These are phyloP conservation scores for Amazona ochrocephala DNA, from an alignment of 2,797 vertebrate genomes.

Conservation along the genomic window DNA sequence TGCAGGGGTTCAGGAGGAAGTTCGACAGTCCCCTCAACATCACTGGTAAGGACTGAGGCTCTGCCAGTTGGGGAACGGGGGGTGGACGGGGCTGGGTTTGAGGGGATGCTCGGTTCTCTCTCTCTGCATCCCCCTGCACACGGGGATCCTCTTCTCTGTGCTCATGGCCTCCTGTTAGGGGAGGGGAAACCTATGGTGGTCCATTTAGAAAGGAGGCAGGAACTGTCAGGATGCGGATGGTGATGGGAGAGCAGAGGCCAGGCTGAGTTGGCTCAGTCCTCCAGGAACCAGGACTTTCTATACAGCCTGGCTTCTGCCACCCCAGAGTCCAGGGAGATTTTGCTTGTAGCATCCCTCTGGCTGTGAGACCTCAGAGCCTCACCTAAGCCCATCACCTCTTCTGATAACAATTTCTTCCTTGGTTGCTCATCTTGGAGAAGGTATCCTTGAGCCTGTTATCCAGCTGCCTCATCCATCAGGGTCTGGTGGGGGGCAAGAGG, in stretches of 20 bases:
- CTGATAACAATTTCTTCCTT: background rate
- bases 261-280: background rate
- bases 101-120: fast-evolving
- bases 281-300: background rate
- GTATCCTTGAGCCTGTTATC: background rate
- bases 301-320: background rate
- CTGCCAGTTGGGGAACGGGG: background rate
- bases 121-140: background rate
- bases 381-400: background rate
- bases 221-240: background rate
- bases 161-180: background rate
- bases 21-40: constrained; percentile 37
- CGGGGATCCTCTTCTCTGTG: background rate
- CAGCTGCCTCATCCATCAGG: background rate
- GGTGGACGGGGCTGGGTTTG: background rate
- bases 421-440: background rate
- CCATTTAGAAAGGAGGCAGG: background rate
- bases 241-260: background rate
- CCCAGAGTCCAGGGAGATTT: background rate
- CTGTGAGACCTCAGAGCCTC: background rate
- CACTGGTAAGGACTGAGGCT: constrained; percentile 39
- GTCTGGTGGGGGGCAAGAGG: background rate
- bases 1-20: constrained; percentile 54
- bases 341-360: fast-evolving
- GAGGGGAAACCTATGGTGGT: background rate